Percentiles rank a stretch among this genome's conserved stretches.
Conservation (phyloP, 2,888 invertebrate genomes). For the Eupithecia subfuscata region DNA sequence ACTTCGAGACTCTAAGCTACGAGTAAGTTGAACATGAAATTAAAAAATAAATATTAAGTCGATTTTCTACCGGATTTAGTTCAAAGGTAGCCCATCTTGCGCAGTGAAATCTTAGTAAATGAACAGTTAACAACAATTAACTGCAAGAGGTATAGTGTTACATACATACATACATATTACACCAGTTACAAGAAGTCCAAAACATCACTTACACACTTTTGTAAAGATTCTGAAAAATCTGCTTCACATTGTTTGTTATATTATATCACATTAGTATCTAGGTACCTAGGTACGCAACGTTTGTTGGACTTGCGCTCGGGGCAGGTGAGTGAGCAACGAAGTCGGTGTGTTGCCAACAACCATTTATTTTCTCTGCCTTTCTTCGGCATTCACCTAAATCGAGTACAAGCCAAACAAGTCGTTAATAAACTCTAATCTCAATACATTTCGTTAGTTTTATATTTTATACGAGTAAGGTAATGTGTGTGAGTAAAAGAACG, state of each 20-base stretch:
- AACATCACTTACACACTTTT: slow-evolving; percentile 69
- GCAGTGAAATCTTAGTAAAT: slow-evolving; percentile 50
- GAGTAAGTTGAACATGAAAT: background rate
- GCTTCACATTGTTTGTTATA: slow-evolving; percentile 64
- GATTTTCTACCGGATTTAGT: background rate
- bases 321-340: background rate
- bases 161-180: slow-evolving; percentile 33
- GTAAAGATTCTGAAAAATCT: slow-evolving; percentile 74
- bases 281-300: background rate
- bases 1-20: background rate
- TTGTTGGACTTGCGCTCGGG: background rate
- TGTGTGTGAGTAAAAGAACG: slow-evolving; percentile 17
- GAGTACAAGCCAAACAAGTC: slow-evolving; percentile 17
- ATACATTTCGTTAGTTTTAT: slow-evolving; percentile 12
- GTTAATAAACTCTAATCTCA: slow-evolving; percentile 13
- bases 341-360: background rate
- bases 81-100: slow-evolving; percentile 15
- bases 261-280: too few relatives aligned
- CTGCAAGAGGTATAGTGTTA: slow-evolving; percentile 70
- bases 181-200: slow-evolving; percentile 56
- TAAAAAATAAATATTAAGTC: background rate
- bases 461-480: slow-evolving; percentile 10
- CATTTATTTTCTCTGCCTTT: background rate
- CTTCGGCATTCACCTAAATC: background rate
- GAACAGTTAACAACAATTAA: slow-evolving; percentile 79